Percentiles rank a stretch among this genome's conserved stretches.
phyloP scores from a whole-genome alignment of 1,140 invertebrate genomes.

The Leptinotarsa defecta region DNA sequence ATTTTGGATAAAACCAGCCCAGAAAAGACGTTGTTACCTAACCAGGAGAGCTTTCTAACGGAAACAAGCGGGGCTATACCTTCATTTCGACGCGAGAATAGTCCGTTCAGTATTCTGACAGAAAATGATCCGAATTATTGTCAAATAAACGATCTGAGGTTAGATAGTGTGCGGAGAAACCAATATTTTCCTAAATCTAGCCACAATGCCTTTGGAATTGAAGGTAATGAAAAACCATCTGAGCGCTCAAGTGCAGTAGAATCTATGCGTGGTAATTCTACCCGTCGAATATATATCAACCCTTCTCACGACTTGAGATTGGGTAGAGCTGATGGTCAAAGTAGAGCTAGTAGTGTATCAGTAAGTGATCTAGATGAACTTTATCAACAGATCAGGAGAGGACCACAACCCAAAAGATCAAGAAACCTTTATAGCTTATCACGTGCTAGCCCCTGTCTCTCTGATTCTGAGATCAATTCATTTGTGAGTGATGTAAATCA shows the following conservation, averaged over 20 bases:
- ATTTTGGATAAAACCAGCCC: conserved; percentile 62
- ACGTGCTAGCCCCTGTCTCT: conserved; percentile 48
- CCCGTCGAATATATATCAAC: conserved; percentile 45
- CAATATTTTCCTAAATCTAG: conserved; percentile 12
- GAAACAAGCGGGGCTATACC: background rate
- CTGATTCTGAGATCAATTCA: conserved; percentile 52
- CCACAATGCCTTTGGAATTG: background rate
- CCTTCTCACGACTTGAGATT: conserved; percentile 42
- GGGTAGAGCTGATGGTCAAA: conserved; percentile 39
- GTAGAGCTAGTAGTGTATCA: conserved; percentile 54
- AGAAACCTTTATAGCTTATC: conserved; percentile 20
- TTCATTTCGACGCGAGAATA: conserved; percentile 18
- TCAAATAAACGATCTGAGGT: conserved; percentile 26
- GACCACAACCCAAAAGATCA: conserved; percentile 33
- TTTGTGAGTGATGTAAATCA: conserved; percentile 39
- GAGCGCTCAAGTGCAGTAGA: conserved; percentile 39
- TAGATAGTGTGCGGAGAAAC: background rate
- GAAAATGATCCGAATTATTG: conserved; percentile 33
- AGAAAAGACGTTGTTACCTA: conserved; percentile 57
- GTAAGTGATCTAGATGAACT: conserved; percentile 63
- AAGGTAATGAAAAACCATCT: conserved; percentile 22
- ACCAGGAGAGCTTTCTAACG: conserved; percentile 29
- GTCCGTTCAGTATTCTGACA: conserved; percentile 25
- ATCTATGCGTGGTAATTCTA: conserved; percentile 53
- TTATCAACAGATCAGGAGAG: conserved; percentile 62